Base-by-base conservation (phyloP, 64 coral and sea anemone genomes). In the Stichodactyla mertensii region DNA sequence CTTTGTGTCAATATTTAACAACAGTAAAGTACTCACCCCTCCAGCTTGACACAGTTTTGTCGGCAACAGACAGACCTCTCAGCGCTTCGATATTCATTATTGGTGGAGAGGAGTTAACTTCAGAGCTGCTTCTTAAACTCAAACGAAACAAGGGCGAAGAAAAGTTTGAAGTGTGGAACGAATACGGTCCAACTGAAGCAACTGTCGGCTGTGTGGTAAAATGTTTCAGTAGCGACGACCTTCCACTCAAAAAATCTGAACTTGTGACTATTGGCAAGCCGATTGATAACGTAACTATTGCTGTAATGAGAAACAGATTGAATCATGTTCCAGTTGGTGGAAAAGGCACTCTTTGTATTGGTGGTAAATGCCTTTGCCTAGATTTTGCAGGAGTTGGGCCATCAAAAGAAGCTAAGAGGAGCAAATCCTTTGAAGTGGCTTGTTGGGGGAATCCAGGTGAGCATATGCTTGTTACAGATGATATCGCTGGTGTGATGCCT, bases 101-200 rank as follows among this genome's bases (percentile, higher is more conserved):
- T n/a, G 66, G 66, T 70, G 66, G 66, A 70, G 66, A 70, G 23
- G 66, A 70, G 66, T 70, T 70, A 26, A 70, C 66, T 23, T 70
- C 22, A 70, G 61, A 64, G 66, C 66, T 70, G 66, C 66, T 70
- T 20, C 66, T 8, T 24, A 70, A 70, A 26, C 66, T 70, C 66
- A 70, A 70, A 24, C 66, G 20, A 70, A 70, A 70, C 23, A 70
- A 70, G 66, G 22, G 10, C 4, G 23, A 23, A 19, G 66, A 70
- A 26, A 70, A 24, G 66, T 70, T 70, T 70, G 66, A 70, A 26
- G 66, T 70, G 66, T 70, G 66, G 66, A 70, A 70, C 22, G 66
- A 70, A 70, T 70, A 70, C n/a, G 66, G 66, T 70, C 66, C 66
- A 70, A 70, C 66, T 70, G 66, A 70, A 70, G 66, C 66, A 70